phyloP scores from a whole-genome alignment of 1,140 invertebrate species.

The Psix sp. region DNA sequence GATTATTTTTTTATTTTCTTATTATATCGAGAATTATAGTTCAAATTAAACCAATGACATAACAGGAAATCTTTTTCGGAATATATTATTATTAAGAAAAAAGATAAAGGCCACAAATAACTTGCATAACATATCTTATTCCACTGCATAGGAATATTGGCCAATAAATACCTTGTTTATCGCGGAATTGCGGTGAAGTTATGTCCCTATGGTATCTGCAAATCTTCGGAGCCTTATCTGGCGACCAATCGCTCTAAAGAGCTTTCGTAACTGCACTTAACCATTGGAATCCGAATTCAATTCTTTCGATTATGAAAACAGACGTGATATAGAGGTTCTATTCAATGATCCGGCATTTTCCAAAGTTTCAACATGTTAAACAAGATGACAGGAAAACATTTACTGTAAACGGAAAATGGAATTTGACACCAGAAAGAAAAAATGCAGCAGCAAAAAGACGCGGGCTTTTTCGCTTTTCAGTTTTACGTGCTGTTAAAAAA shows the following conservation, averaged over 20 bases:
- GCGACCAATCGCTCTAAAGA: conserved; percentile 2
- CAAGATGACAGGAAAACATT: no score
- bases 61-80: conserved; percentile 42
- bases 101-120: conserved; percentile 35
- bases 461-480: no score
- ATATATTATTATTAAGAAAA: conserved; percentile 43
- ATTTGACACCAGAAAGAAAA: no score
- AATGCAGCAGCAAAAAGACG: no score
- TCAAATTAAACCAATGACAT: conserved; percentile 24
- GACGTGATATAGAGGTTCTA: not conserved
- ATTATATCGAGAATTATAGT: conserved; percentile 27
- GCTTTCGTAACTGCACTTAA: conserved; percentile 14
- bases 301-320: conserved; percentile 4
- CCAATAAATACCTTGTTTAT: conserved; percentile 20
- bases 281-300: not conserved
- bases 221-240: conserved; percentile 20
- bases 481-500: no score
- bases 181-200: conserved; percentile 27
- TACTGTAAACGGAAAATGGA: no score
- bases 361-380: no score
- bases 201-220: conserved; percentile 11
- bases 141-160: conserved; percentile 26
- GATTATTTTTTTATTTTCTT: no score
- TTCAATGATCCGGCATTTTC: no score
- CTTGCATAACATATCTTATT: conserved; percentile 32